These are phyloP conservation scores for Drosophila infuscata DNA, from an alignment of 2,888 invertebrate species.

Conservation along the genomic window DNA sequence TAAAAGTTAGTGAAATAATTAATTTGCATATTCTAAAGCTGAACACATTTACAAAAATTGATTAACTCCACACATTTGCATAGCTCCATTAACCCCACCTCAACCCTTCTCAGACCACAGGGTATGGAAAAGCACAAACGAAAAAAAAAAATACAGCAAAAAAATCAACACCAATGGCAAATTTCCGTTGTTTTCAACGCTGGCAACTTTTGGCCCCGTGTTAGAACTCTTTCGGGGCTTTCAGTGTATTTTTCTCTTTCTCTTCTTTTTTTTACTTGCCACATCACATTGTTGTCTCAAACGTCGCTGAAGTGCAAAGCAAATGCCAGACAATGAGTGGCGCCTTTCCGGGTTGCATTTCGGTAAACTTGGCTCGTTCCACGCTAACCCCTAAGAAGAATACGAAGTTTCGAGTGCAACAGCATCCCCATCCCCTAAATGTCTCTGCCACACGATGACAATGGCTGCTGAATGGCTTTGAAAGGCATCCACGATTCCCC, in stretches of 20 bases:
- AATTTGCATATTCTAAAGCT: not conserved
- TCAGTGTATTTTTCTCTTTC: not conserved
- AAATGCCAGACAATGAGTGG: constrained; percentile 70
- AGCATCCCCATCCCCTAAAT: constrained; percentile 31
- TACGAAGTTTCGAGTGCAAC: constrained; percentile 3
- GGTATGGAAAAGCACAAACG: not conserved
- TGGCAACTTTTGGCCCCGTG: constrained; percentile 38
- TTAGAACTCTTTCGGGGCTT: constrained; percentile 17
- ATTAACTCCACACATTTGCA: not conserved
- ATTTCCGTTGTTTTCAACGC: constrained; percentile 50
- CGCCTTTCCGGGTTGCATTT: constrained; percentile 62
- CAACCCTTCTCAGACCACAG: not conserved
- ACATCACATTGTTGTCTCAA: constrained; percentile 63
- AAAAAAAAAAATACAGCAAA: not conserved
- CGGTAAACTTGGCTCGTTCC: constrained; percentile 32
- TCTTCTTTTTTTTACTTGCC: not conserved
- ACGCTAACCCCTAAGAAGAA: constrained; percentile 46
- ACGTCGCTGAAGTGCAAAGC: constrained; percentile 75
- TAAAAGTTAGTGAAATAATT: not conserved
- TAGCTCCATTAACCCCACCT: not conserved
- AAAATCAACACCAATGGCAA: constrained; percentile 20
- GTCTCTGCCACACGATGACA: constrained; percentile 17
- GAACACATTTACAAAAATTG: not conserved
- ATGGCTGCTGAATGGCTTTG: constrained; percentile 12
- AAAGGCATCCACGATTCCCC: constrained; percentile 3